Evolutionary conservation across 2,888 invertebrate genomes (phyloP).

Genomic region (Molorchus minor): DNA sequence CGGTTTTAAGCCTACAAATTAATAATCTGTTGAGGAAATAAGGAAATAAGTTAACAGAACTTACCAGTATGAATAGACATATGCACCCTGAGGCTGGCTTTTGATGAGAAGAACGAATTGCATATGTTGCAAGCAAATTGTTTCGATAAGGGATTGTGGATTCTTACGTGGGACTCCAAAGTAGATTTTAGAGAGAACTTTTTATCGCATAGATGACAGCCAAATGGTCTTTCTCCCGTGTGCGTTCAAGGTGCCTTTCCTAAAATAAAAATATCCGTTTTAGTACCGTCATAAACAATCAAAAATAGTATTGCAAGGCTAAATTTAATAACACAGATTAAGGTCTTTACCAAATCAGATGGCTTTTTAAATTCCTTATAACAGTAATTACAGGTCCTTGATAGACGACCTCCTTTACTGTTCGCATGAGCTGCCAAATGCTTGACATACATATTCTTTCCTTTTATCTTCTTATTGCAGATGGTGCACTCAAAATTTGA

Average conservation of each 20-base stretch:
- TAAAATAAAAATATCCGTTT: constrained; percentile 40
- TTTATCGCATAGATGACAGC: constrained; percentile 65
- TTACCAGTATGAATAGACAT: constrained; percentile 72
- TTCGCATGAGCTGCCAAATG: constrained; percentile 25
- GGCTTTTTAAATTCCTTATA: constrained; percentile 74
- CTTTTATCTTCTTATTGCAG: constrained; percentile 16
- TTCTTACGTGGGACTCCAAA: constrained; percentile 69
- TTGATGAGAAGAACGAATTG: constrained; percentile 70
- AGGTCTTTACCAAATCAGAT: constrained; percentile 66
- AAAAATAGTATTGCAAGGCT: no score
- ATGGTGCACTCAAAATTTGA: constrained; percentile 9
- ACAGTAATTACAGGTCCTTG: constrained; percentile 67
- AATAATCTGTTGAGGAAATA: neutral
- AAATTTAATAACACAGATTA: no score
- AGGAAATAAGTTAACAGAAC: constrained; percentile 6
- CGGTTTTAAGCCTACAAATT: constrained; percentile 42
- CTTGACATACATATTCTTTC: constrained; percentile 24
- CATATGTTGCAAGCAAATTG: constrained; percentile 71
- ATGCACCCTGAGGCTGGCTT: constrained; percentile 73
- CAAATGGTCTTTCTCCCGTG: constrained; percentile 75
- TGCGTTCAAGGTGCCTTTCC: constrained; percentile 73
- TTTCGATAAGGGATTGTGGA: constrained; percentile 66
- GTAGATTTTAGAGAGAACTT: constrained; percentile 74
- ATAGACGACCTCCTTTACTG: constrained; percentile 51
- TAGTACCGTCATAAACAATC: no score